Evolutionary conservation across 2,113 vertebrate genomes (phyloP).

Genomic region (Protomyctophum bolini): DNA sequence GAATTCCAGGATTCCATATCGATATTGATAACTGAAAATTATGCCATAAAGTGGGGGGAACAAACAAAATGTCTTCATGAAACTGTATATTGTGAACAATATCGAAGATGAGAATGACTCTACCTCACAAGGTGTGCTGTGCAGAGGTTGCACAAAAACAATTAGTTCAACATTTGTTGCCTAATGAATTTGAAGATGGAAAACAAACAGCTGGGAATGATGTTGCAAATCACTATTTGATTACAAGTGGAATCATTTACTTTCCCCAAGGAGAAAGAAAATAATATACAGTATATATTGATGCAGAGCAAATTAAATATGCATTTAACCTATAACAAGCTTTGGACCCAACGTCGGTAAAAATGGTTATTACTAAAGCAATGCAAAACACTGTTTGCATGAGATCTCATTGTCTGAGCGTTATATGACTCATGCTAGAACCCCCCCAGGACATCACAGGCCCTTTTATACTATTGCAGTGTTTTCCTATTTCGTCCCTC

Average conservation of each 20-base stretch:
- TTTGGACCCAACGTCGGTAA: conserved; percentile 11
- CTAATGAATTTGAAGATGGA: conserved; percentile 53
- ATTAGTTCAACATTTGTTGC: conserved; percentile 49
- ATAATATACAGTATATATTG: not conserved
- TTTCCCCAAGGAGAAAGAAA: conserved; percentile 28
- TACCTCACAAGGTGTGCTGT: no score
- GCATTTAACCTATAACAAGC: conserved; percentile 10
- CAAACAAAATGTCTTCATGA: not conserved
- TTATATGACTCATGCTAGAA: no score
- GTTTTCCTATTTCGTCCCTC: conserved; percentile 6
- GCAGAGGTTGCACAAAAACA: conserved; percentile 32
- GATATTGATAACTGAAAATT: not conserved
- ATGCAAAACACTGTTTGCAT: conserved; percentile 33
- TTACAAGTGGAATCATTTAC: conserved; percentile 15
- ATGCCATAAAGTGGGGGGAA: not conserved
- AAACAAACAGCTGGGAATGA: conserved; percentile 39
- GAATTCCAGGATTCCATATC: not conserved
- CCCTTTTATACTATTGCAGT: not conserved
- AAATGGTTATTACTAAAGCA: conserved; percentile 30
- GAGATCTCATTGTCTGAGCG: not conserved
- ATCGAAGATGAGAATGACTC: not conserved
- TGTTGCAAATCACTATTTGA: conserved; percentile 47
- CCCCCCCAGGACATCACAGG: no score
- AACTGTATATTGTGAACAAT: not conserved
- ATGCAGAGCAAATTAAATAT: conserved; percentile 34